A percentile compares a stretch with the other conserved stretches of the same genome.
Conservation (phyloP, 1,140 invertebrate species). For the Drosophila kohkoa region DNA sequence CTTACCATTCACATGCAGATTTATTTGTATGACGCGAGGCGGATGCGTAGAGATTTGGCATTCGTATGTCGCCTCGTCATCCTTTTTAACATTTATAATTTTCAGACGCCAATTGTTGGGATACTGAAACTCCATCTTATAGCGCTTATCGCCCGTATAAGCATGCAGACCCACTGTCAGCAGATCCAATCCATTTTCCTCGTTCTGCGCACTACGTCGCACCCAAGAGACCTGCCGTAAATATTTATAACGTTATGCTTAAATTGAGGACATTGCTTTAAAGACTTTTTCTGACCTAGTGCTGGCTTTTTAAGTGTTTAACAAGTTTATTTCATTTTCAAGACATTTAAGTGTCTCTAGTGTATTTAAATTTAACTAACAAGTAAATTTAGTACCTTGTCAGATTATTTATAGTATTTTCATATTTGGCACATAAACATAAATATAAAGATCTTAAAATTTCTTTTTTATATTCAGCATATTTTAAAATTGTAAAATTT, state of each 20-base stretch:
- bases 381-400: too few relatives aligned
- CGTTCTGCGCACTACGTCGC: conserved; percentile 87
- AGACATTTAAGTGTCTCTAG: too few relatives aligned
- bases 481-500: too few relatives aligned
- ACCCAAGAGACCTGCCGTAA: conserved; percentile 89
- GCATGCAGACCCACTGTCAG: conserved; percentile 89
- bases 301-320: background rate
- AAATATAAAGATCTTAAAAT: too few relatives aligned
- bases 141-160: conserved; percentile 90
- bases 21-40: conserved; percentile 89
- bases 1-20: conserved; percentile 90
- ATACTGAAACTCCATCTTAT: conserved; percentile 91
- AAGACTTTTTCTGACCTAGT: background rate
- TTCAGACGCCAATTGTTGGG: conserved; percentile 91
- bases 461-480: too few relatives aligned
- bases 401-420: too few relatives aligned
- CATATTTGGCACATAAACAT: too few relatives aligned
- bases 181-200: conserved; percentile 87
- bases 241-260: background rate
- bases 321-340: too few relatives aligned
- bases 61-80: conserved; percentile 90
- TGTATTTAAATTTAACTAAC: too few relatives aligned
- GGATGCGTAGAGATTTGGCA: conserved; percentile 92
- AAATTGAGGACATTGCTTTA: background rate
- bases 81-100: conserved; percentile 89